These are phyloP conservation scores for Cichladusa arquata DNA, from an alignment of 2,113 vertebrate species.

Conservation along the genomic window DNA sequence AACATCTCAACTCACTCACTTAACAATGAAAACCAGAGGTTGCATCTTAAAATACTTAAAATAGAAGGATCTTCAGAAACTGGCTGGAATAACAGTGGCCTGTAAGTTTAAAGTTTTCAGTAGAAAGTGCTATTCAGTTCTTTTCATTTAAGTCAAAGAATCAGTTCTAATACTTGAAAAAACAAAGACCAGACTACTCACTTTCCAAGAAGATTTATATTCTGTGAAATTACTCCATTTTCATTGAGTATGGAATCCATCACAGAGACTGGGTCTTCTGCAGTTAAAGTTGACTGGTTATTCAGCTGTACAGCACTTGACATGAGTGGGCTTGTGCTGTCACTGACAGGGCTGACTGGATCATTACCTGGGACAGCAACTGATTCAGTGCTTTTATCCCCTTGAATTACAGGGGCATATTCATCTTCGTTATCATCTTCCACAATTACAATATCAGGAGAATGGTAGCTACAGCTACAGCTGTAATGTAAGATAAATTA, in stretches of 20 bases:
- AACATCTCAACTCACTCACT: not conserved
- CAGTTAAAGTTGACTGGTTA: conserved; percentile 75
- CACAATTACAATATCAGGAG: conserved; percentile 87
- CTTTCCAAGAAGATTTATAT: conserved; percentile 96
- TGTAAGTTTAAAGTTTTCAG: not conserved
- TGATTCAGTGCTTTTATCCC: conserved; percentile 52
- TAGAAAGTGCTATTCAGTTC: not conserved
- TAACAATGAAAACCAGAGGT: not conserved
- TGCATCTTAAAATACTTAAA: not conserved
- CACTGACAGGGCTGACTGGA: conserved; percentile 25
- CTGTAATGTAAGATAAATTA: conserved; percentile 30
- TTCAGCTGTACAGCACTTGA: conserved; percentile 84
- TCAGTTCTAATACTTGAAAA: not conserved
- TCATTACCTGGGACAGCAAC: conserved; percentile 40
- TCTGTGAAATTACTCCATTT: conserved; percentile 87
- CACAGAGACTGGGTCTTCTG: conserved; percentile 91
- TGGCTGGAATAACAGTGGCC: not conserved
- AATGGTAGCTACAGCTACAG: conserved; percentile 57
- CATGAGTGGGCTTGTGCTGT: conserved; percentile 67
- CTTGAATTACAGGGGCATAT: conserved; percentile 73
- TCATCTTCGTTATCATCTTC: conserved; percentile 83
- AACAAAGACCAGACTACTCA: conserved; percentile 67
- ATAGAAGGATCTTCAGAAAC: not conserved
- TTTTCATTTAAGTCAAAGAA: not conserved
- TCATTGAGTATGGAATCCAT: conserved; percentile 97